phyloP scores from a whole-genome alignment of 2,113 vertebrate genomes.

The Perca fluviatilis region DNA sequence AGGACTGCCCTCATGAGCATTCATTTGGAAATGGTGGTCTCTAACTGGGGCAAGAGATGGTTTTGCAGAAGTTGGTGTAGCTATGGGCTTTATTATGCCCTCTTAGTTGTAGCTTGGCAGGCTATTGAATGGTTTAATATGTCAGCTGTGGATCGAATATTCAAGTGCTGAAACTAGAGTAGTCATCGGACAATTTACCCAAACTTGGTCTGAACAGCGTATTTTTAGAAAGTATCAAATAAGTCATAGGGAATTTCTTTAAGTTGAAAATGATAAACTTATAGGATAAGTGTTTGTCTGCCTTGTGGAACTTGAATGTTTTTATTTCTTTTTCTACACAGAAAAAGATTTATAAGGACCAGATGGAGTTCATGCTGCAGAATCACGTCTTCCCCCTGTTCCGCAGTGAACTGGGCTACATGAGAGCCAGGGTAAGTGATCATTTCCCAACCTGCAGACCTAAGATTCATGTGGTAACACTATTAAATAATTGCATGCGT shows the following conservation, averaged over 20 bases:
- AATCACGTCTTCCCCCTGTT: constrained; percentile 98
- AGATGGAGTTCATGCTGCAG: constrained; percentile 99
- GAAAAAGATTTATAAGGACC: constrained; percentile 99
- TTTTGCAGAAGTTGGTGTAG: not conserved
- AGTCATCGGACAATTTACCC: not conserved
- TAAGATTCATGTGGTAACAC: not conserved
- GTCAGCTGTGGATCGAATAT: not conserved
- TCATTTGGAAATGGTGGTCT: not conserved
- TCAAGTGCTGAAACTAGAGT: not conserved
- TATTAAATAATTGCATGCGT: not conserved
- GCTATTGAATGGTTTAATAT: not conserved
- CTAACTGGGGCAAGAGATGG: not conserved
- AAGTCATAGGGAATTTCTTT: not conserved
- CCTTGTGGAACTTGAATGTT: not conserved
- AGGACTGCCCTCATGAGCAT: not conserved
- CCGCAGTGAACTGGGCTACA: constrained; percentile 96
- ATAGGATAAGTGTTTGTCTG: not conserved
- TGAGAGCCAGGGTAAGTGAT: constrained; percentile 95
- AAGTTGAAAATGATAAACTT: not conserved
- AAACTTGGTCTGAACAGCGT: not conserved
- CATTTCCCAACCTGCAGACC: not conserved
- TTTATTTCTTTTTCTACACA: constrained; percentile 61
- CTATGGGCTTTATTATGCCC: not conserved
- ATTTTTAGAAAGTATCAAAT: not conserved
- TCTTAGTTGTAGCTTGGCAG: not conserved